These are phyloP conservation scores for Megaceryle alcyon DNA, from an alignment of 2,797 vertebrate species.

Conservation along the genomic window DNA sequence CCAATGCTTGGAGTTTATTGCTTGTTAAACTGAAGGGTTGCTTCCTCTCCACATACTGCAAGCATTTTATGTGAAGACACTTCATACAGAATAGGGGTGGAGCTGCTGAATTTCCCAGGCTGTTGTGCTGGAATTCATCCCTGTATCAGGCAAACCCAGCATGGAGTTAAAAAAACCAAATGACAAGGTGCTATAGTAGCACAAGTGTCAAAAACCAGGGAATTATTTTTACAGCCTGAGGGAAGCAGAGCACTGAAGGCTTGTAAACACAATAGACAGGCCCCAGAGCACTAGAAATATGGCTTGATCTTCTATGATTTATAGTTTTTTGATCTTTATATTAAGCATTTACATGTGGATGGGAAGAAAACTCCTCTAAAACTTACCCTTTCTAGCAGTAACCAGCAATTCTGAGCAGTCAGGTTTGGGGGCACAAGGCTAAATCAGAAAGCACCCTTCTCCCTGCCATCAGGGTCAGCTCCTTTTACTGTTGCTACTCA, in stretches of 20 bases:
- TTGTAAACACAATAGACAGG: neutral
- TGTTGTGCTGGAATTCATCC: neutral
- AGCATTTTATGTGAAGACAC: neutral
- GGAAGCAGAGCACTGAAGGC: neutral
- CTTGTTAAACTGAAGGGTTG: neutral
- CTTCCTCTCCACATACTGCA: neutral
- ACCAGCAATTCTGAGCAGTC: neutral
- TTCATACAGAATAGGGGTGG: neutral
- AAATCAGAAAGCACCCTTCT: neutral
- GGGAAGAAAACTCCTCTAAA: neutral
- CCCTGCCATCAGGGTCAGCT: neutral
- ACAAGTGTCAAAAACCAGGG: neutral
- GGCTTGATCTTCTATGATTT: neutral
- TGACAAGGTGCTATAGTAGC: neutral
- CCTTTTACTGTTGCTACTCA: neutral
- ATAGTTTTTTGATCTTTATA: no score
- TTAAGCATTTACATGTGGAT: accelerated
- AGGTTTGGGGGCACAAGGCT: accelerated
- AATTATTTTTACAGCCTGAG: neutral
- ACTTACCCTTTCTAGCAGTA: neutral
- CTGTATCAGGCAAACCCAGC: accelerated
- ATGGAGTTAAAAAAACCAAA: neutral
- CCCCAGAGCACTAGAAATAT: accelerated
- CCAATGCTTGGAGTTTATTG: neutral
- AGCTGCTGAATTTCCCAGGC: neutral